phyloP scores from a whole-genome alignment of 2,888 invertebrate genomes.

The Acanthosepion esculentum region DNA sequence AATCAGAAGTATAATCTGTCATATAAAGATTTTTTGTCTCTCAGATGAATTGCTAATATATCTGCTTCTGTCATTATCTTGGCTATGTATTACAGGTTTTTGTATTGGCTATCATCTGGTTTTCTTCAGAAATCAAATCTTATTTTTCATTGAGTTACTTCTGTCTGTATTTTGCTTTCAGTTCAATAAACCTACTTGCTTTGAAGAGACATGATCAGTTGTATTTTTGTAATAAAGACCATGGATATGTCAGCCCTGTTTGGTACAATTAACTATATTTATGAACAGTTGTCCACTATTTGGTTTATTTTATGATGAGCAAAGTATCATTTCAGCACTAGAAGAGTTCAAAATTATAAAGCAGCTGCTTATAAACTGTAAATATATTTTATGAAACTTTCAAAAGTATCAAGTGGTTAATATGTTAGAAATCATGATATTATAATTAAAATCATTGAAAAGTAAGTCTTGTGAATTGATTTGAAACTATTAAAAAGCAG shows the following conservation, averaged over 20 bases:
- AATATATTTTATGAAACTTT: too few relatives aligned
- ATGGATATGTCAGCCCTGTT: not conserved
- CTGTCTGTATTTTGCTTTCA: not conserved
- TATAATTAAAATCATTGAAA: too few relatives aligned
- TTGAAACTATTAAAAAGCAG: too few relatives aligned
- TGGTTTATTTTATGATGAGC: too few relatives aligned
- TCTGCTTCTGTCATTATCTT: not conserved
- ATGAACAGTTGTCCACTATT: too few relatives aligned
- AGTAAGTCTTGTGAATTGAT: too few relatives aligned
- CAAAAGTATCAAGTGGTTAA: too few relatives aligned
- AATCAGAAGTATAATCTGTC: not conserved
- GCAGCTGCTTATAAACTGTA: too few relatives aligned
- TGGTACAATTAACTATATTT: too few relatives aligned
- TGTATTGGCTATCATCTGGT: slow-evolving; percentile 21
- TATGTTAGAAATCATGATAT: too few relatives aligned
- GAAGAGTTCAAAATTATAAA: too few relatives aligned
- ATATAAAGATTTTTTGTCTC: not conserved
- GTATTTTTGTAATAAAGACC: not conserved
- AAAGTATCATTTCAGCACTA: too few relatives aligned
- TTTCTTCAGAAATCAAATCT: not conserved
- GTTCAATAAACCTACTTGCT: not conserved
- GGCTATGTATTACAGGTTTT: not conserved
- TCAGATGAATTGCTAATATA: not conserved
- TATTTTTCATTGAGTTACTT: not conserved
- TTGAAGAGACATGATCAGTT: not conserved